Evolutionary conservation across 2,888 invertebrate species (phyloP), one percentile per base, ranked within the genome.

Genomic region (Aricia artaxerxes): DNA sequence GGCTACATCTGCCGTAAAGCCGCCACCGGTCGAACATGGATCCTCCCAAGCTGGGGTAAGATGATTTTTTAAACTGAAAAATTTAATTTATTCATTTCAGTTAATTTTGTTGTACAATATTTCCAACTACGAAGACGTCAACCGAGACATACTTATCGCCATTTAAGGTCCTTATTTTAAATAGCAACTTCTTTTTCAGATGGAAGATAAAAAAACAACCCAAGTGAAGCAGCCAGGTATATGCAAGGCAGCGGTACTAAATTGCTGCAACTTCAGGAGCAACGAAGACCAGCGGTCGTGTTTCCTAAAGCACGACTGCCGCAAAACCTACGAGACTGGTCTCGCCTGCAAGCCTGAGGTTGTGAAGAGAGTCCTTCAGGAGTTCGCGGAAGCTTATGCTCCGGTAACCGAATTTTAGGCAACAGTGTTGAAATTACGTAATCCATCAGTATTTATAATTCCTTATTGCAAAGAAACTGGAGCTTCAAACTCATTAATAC

Each of bases 231-330:
- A n/a, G 7, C 87, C 88, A 0, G 84, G 83, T 2, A 83, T 83
- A 80, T 93, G 93, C 81, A 88, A 88, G 73, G 89, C 91, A 16
- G 89, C 91, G 0, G 86, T 91, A 69, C 83, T 93, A 0, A 85
- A 88, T 1, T 93, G 93, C 85, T 93, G 93, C 80, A 85, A 84
- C 61, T 79, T 77, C 7, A 35, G 11, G 6, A 81, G 83, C 6
- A 16, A 82, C 11, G 79, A 81, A 1, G 80, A 83, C 1, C 87
- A 86, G 78, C 83, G 80, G 31, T 73, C 83, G 13, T 93, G 93
- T 81, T 92, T 93, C 82, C 81, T 79, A 9, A 83, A 82, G 60
- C 85, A 88, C 13, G 87, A 88, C 9, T 93, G 93, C 79, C 79
- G 64, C 0, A 79, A 78, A 35, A 84, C 84, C 3, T 89, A 82